phyloP scores from a whole-genome alignment of 2,797 vertebrate genomes.

The Hirundo rustica region DNA sequence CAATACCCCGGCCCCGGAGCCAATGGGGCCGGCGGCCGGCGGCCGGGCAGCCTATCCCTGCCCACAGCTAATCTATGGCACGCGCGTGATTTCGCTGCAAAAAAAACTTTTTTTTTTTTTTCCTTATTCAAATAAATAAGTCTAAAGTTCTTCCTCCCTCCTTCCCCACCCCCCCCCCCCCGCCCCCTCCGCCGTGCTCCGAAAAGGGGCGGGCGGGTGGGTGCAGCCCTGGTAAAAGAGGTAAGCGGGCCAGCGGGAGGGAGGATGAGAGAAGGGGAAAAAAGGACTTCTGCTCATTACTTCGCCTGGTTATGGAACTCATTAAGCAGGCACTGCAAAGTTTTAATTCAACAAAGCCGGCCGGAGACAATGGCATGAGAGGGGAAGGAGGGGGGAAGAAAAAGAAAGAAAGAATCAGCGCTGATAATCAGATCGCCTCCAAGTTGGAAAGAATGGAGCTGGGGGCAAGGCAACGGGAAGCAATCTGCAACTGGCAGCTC shows the following conservation, averaged over 20 bases:
- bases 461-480: conserved; percentile 38
- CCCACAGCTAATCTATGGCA: conserved; percentile 94
- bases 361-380: conserved; percentile 52
- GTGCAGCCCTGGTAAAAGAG: conserved; percentile 57
- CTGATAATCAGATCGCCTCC: conserved; percentile 69
- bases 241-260: conserved; percentile 53
- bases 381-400: background rate
- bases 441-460: conserved; percentile 60
- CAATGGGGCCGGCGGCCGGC: conserved; percentile 83
- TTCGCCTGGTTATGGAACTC: conserved; percentile 74
- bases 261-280: conserved; percentile 44
- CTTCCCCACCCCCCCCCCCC: background rate
- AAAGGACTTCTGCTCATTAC: conserved; percentile 69
- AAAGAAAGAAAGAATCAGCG: conserved; percentile 52
- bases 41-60: conserved; percentile 84
- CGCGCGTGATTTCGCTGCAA: conserved; percentile 91
- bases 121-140: conserved; percentile 77
- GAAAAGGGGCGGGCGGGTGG: conserved; percentile 10
- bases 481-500: conserved; percentile 43
- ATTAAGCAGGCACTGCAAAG: conserved; percentile 75
- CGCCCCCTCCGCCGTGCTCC: background rate
- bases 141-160: conserved; percentile 73
- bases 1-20: conserved; percentile 86
- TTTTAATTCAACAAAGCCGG: conserved; percentile 75
- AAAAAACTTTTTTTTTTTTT: conserved; percentile 37